Percentiles rank a stretch among this genome's conserved stretches.
These are phyloP conservation scores for Cynaeus angustus DNA, from an alignment of 2,888 invertebrate genomes.

Conservation along the genomic window DNA sequence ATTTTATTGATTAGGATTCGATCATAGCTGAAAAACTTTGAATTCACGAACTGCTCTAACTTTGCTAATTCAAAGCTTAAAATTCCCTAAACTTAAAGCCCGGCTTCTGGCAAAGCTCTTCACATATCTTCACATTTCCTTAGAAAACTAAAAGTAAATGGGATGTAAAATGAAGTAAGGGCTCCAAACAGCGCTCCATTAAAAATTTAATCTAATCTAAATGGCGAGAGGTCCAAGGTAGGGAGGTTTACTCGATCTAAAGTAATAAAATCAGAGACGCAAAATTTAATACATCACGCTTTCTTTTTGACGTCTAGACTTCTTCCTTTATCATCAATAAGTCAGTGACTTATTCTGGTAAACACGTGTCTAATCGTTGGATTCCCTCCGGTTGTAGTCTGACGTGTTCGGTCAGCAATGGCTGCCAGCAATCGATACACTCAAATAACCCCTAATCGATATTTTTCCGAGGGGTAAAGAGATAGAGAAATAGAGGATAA, in stretches of 20 bases:
- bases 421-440: conserved; percentile 52
- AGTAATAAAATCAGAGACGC: conserved; percentile 16
- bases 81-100: conserved; percentile 3
- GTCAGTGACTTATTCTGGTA: conserved; percentile 9
- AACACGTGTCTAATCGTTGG: conserved; percentile 34
- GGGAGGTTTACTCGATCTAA: conserved; percentile 6
- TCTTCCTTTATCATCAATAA: conserved; percentile 16
- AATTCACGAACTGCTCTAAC: not conserved
- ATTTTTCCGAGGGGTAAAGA: conserved; percentile 51
- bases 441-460: conserved; percentile 51
- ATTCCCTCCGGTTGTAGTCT: conserved; percentile 36
- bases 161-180: conserved; percentile 38
- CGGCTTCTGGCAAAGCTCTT: conserved; percentile 12
- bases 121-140: conserved; percentile 29
- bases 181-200: conserved; percentile 33
- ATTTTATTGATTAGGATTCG: conserved; percentile 21
- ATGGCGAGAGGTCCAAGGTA: conserved; percentile 21
- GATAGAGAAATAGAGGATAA: conserved; percentile 44
- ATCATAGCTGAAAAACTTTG: conserved; percentile 5
- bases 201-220: conserved; percentile 47
- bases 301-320: not conserved
- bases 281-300: no score
- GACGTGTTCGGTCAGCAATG: conserved; percentile 51
- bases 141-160: conserved; percentile 32
- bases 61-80: conserved; percentile 11